Percentiles rank a stretch among this genome's conserved stretches.
Evolutionary conservation across 2,888 invertebrate genomes (phyloP).

Genomic region (Lymantria dispar): DNA sequence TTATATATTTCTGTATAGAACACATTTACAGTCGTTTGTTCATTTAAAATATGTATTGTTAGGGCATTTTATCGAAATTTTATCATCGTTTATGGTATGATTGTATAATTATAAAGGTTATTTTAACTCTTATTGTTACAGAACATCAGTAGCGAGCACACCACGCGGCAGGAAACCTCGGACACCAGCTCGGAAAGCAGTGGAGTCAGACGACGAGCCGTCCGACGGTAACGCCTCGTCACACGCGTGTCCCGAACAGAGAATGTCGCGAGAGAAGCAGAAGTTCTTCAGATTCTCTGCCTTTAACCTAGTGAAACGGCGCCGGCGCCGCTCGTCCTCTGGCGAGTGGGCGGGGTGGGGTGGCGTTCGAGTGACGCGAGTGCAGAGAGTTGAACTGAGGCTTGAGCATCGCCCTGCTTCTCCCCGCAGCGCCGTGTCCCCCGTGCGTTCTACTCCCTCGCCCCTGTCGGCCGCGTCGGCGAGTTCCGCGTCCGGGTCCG

Average conservation of each 20-base stretch:
- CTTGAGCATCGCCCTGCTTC: conserved; percentile 45
- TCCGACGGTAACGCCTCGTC: conserved; percentile 75
- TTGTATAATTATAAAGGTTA: no score
- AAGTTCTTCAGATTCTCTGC: conserved; percentile 92
- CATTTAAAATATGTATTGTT: no score
- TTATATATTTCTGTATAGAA: no score
- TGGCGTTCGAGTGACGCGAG: conserved; percentile 66
- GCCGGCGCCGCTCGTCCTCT: conserved; percentile 53
- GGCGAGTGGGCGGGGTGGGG: conserved; percentile 70
- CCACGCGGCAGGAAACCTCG: conserved; percentile 52
- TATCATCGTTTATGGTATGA: no score
- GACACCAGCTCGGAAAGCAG: conserved; percentile 42
- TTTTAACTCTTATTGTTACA: conserved; percentile 11
- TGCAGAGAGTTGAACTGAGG: conserved; percentile 62
- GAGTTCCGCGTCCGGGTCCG: conserved; percentile 13
- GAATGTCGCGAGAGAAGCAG: conserved; percentile 93
- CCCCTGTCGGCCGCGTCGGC: conserved; percentile 19
- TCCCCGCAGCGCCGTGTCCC: conserved; percentile 11
- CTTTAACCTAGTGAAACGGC: conserved; percentile 86
- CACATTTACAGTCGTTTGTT: no score
- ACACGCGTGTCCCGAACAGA: conserved; percentile 76
- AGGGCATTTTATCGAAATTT: no score
- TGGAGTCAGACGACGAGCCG: conserved; percentile 70
- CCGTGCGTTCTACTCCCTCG: conserved; percentile 8
- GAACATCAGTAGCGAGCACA: conserved; percentile 29